Evolutionary conservation across 2,113 vertebrate genomes (phyloP).

Genomic region (Caracal caracal): DNA sequence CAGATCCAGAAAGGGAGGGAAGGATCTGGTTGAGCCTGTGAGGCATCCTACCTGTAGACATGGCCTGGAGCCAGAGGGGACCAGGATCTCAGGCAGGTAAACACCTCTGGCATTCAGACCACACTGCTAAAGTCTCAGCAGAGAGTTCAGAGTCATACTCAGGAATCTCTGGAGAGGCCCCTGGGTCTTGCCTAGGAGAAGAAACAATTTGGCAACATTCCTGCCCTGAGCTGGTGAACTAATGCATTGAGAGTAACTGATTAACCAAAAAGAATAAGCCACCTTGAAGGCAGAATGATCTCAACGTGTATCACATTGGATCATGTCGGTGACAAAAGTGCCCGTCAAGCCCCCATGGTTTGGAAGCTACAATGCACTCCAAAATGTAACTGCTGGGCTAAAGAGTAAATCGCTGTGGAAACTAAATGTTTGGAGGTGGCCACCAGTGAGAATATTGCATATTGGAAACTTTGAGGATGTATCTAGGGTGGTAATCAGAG

Average conservation of each 20-base stretch:
- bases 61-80: background rate
- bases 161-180: background rate
- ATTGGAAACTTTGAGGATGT: background rate
- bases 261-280: background rate
- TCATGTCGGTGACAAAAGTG: background rate
- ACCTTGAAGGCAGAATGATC: background rate
- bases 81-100: background rate
- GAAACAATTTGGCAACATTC: background rate
- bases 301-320: background rate
- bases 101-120: fast-evolving
- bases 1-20: background rate
- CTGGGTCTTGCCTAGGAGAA: background rate
- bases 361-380: background rate
- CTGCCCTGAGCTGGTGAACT: background rate
- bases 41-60: background rate
- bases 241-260: background rate
- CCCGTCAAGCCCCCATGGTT: background rate
- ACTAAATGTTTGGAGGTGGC: background rate
- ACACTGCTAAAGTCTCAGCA: background rate
- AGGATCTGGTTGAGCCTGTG: background rate
- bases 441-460: background rate
- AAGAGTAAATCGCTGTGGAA: background rate
- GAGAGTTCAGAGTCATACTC: background rate
- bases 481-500: background rate
- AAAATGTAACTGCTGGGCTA: background rate